phyloP scores from a whole-genome alignment of 2,888 invertebrate species.

The Hermaeophaga mercurialis region DNA sequence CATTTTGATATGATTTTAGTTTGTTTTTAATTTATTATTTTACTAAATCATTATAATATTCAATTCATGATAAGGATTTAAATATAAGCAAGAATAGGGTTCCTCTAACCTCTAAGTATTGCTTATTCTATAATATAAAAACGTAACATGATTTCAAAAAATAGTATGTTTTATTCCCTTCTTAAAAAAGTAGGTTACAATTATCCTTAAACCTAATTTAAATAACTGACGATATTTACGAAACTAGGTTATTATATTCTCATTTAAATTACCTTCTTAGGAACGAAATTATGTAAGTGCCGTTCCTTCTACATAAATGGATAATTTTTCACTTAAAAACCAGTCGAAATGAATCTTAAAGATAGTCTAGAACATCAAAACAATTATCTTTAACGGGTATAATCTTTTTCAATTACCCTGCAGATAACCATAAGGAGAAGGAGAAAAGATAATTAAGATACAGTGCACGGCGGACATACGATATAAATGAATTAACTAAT shows the following conservation, averaged over 20 bases:
- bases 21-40: too few species aligned
- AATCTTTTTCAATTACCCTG: conserved; percentile 30
- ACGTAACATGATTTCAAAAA: too few species aligned
- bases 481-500: conserved; percentile 34
- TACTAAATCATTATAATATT: too few species aligned
- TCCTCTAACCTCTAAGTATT: too few species aligned
- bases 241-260: conserved; percentile 3
- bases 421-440: conserved; percentile 25
- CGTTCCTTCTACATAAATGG: conserved; percentile 6
- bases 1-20: too few species aligned
- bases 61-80: too few species aligned
- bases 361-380: conserved; percentile 18
- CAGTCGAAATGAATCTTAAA: conserved; percentile 16
- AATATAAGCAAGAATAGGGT: too few species aligned
- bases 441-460: conserved; percentile 28
- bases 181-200: too few species aligned
- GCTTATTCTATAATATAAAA: too few species aligned
- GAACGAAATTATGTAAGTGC: conserved; percentile 7
- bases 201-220: too few species aligned
- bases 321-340: conserved; percentile 14
- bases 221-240: neutral
- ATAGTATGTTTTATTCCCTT: too few species aligned
- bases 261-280: neutral
- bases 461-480: conserved; percentile 22
- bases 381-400: conserved; percentile 25